Percentiles rank a stretch among this genome's conserved stretches.
phyloP scores from a whole-genome alignment of 2,113 vertebrate species.

The Zeus faber region DNA sequence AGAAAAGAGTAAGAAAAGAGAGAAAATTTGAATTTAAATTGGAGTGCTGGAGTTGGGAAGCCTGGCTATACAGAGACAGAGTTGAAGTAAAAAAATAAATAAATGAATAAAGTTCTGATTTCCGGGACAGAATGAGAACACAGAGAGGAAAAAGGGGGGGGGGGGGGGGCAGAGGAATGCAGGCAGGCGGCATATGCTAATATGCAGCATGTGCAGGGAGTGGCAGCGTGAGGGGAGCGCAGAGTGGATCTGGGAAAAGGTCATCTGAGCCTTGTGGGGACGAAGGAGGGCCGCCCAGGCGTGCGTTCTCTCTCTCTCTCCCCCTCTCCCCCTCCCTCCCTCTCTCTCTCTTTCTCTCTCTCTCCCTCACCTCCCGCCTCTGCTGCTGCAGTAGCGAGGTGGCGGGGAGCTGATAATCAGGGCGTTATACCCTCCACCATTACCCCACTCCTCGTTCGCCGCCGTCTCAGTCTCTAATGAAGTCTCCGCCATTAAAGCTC shows the following conservation, averaged over 20 bases:
- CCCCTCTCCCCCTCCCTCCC: neutral
- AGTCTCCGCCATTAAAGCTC: slow-evolving; percentile 65
- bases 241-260: slow-evolving; percentile 60
- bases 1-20: too few relatives aligned
- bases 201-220: slow-evolving; percentile 44
- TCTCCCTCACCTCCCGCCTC: slow-evolving; percentile 9
- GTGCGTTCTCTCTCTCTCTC: slow-evolving; percentile 21
- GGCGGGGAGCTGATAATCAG: slow-evolving; percentile 62
- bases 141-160: neutral
- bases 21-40: too few relatives aligned
- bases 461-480: slow-evolving; percentile 68
- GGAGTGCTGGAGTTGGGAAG: too few relatives aligned
- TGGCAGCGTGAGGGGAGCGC: slow-evolving; percentile 40
- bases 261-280: slow-evolving; percentile 58
- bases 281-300: slow-evolving; percentile 50
- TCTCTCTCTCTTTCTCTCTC: neutral
- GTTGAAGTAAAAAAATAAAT: too few relatives aligned
- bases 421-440: slow-evolving; percentile 51
- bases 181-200: slow-evolving; percentile 54
- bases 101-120: too few relatives aligned
- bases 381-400: slow-evolving; percentile 40
- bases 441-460: slow-evolving; percentile 45
- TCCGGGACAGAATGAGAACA: neutral
- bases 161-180: neutral
- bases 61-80: too few relatives aligned